Base-by-base conservation (phyloP, 92 coral and sea anemone species). In the Anthopleura xanthogrammica region DNA sequence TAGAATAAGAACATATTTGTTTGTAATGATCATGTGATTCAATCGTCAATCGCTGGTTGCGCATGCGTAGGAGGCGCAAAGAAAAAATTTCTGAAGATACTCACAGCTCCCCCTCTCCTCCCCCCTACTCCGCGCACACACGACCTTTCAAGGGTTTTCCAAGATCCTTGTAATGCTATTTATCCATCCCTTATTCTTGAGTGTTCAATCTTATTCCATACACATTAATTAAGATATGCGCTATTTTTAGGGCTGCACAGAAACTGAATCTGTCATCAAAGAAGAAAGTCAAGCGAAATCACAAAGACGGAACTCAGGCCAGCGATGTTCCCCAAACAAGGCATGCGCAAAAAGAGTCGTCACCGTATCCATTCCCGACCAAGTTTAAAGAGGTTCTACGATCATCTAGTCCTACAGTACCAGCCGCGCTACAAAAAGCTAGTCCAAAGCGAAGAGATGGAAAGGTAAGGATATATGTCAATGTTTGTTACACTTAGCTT, bases 321-420 rank as follows among this genome's bases (percentile, higher is more conserved):
- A 57, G 72, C 87, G 85, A 72, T 41, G 76, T 77, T 41, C 81
- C 88, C 50, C 79, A 95, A 55, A 88, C 87, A 46, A 87, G 89
- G 60, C 91, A 85, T 72, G 86, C 88, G 57, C 77, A 50, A 41
- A 88, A 87, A 85, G 93, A 90, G 54, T 79, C 90, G 60, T 90
- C 95, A n/a, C 99, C 99, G 7, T 90, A 92, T 85, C 94, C 95
- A 36, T 97, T 92, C 85, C 93, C 99, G 12, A 94, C 98, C 19
- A 97, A 97, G 80, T 97, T 90, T 75, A 91, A 90, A 87, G 93
- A 92, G 72, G 92, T 93, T 39, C 76, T 97, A 36, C 92, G 98
- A 16, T 66, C 90, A 54, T 92, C 97, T 60, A 91, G 93, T 80
- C 97, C 97, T 46, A 91, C 98, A 17, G 92, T 91, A 22, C 99